Evolutionary conservation across 1,140 invertebrate genomes (phyloP).

Genomic region (Cydia amplana): DNA sequence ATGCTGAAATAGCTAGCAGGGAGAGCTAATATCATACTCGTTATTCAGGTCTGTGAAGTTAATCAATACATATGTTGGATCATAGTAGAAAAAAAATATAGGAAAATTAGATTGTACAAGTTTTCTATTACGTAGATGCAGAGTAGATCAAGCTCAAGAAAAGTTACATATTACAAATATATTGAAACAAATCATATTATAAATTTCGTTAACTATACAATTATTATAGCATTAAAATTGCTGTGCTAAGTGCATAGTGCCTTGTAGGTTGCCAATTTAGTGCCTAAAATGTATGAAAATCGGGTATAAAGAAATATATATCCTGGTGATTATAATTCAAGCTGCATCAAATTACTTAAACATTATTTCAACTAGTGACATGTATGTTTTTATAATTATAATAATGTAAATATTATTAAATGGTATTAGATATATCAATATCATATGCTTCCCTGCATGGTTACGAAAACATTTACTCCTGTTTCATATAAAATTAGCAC

Average conservation of each 20-base stretch:
- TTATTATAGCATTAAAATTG: slow-evolving; percentile 66
- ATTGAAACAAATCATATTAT: slow-evolving; percentile 39
- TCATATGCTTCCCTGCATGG: slow-evolving; percentile 19
- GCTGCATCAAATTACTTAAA: slow-evolving; percentile 16
- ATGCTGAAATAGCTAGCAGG: slow-evolving; percentile 29
- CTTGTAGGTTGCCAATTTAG: slow-evolving; percentile 81
- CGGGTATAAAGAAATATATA: slow-evolving; percentile 51
- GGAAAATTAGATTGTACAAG: slow-evolving; percentile 12
- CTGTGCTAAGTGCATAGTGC: slow-evolving; percentile 80
- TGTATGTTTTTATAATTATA: slow-evolving; percentile 12
- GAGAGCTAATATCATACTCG: slow-evolving; percentile 41
- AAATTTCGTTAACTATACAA: slow-evolving; percentile 48
- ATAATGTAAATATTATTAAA: slow-evolving; percentile 4
- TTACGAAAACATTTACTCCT: slow-evolving; percentile 18
- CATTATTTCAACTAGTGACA: background rate
- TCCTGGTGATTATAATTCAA: slow-evolving; percentile 23
- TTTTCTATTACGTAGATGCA: slow-evolving; percentile 28
- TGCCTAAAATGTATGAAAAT: slow-evolving; percentile 79
- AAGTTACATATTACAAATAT: slow-evolving; percentile 29
- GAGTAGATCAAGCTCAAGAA: slow-evolving; percentile 29
- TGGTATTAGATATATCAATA: slow-evolving; percentile 3
- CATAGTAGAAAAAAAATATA: slow-evolving; percentile 13
- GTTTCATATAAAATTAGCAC: slow-evolving; percentile 20
- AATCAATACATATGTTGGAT: background rate
- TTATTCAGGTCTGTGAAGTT: slow-evolving; percentile 10